These are phyloP conservation scores for Aphidius ervi DNA, from an alignment of 1,140 invertebrate genomes.

Conservation along the genomic window DNA sequence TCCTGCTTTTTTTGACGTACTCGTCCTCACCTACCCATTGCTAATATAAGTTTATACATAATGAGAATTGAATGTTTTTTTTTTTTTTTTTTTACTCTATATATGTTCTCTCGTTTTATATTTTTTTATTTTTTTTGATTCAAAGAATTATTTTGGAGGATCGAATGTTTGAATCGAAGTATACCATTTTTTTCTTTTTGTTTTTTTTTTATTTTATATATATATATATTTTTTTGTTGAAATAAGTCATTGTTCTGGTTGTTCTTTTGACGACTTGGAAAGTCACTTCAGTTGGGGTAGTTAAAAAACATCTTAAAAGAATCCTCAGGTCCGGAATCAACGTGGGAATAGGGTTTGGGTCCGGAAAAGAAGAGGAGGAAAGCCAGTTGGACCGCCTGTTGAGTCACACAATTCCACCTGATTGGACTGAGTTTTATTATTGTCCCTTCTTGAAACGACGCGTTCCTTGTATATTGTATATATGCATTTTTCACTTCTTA, in stretches of 20 bases:
- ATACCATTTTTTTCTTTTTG: too few relatives aligned
- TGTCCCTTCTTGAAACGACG: conserved; percentile 29
- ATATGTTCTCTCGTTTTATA: too few relatives aligned
- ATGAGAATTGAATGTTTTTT: conserved; percentile 1
- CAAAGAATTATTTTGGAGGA: too few relatives aligned
- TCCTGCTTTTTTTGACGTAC: conserved; percentile 47
- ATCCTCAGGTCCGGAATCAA: neutral
- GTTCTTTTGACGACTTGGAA: too few relatives aligned
- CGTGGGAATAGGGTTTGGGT: neutral
- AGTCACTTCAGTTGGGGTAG: too few relatives aligned
- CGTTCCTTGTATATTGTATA: too few relatives aligned
- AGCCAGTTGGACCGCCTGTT: conserved; percentile 29
- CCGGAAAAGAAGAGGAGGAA: neutral
- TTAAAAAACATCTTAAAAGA: too few relatives aligned
- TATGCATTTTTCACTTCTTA: conserved; percentile 18
- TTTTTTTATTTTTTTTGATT: too few relatives aligned
- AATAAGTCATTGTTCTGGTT: too few relatives aligned
- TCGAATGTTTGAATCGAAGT: too few relatives aligned
- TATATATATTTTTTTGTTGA: too few relatives aligned
- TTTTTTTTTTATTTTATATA: too few relatives aligned
- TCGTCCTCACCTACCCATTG: conserved; percentile 42
- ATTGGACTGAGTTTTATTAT: conserved; percentile 42
- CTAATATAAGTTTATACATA: conserved; percentile 2
- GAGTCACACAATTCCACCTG: conserved; percentile 47
- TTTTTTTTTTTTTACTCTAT: neutral